Evolutionary conservation across 2,797 vertebrate genomes (phyloP).

Genomic region (Phylloscopus collybita): DNA sequence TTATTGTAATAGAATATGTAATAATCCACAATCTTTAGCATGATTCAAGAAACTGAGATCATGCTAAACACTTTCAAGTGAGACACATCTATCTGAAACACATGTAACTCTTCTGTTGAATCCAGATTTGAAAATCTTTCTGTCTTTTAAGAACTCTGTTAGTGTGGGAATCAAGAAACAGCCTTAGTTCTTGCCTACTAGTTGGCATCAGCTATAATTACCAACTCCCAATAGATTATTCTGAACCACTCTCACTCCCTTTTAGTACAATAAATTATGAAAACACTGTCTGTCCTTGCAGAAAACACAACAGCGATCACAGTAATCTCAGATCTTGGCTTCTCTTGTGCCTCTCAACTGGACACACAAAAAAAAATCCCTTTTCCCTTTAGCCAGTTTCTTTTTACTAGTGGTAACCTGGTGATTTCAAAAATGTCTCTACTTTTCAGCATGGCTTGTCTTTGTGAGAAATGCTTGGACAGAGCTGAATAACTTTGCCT

Average conservation of each 20-base stretch:
- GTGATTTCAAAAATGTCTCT: not conserved
- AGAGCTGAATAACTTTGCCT: conserved; percentile 30
- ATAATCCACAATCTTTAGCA: not conserved
- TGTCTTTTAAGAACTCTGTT: not conserved
- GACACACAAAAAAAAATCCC: not conserved
- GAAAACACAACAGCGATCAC: not conserved
- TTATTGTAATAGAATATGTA: not conserved
- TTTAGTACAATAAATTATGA: not conserved
- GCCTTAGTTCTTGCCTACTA: not conserved
- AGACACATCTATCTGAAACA: not conserved
- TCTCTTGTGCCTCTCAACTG: not conserved
- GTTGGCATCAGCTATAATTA: not conserved
- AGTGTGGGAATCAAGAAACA: not conserved
- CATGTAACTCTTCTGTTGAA: not conserved
- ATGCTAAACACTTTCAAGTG: not conserved
- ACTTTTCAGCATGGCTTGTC: not conserved
- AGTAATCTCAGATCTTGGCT: not conserved
- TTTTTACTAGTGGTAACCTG: not conserved
- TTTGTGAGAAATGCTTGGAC: not conserved
- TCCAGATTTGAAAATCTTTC: not conserved
- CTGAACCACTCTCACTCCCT: not conserved
- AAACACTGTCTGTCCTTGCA: not conserved
- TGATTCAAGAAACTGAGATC: not conserved
- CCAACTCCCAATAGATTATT: not conserved
- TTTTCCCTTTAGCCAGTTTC: not conserved